Evolutionary conservation across 2,113 vertebrate genomes (phyloP).

Genomic region (Serilophus lunatus): DNA sequence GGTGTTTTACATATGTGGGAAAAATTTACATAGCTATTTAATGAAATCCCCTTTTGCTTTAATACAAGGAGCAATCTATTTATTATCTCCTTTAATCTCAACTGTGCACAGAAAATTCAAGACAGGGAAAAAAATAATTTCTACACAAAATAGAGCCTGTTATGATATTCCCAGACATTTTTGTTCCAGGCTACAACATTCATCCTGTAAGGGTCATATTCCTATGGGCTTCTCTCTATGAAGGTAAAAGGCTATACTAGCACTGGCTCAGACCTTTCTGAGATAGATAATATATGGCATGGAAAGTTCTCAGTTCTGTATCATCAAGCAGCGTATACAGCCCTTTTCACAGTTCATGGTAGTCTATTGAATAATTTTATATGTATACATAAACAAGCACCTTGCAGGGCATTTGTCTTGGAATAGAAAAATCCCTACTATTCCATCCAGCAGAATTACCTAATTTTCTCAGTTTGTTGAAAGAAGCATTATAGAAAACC

Average conservation of each 20-base stretch:
- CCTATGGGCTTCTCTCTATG: not conserved
- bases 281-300: accelerated
- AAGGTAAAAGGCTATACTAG: not conserved
- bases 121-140: not conserved
- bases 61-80: not conserved
- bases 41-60: not conserved
- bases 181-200: not conserved
- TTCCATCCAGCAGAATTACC: not conserved
- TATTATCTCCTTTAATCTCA: not conserved
- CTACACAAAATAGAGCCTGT: not conserved
- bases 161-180: not conserved
- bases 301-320: not conserved
- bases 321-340: not conserved
- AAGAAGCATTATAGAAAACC: not conserved
- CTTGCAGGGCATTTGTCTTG: not conserved
- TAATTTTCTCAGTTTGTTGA: not conserved
- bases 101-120: not conserved
- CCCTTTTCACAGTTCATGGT: not conserved
- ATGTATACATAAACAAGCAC: not conserved
- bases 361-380: not conserved
- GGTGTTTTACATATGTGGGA: not conserved
- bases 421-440: not conserved
- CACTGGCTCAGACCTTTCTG: not conserved
- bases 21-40: not conserved
- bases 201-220: not conserved